These are phyloP conservation scores for Drosophila anomelani DNA, from an alignment of 2,888 invertebrate species.

Conservation along the genomic window DNA sequence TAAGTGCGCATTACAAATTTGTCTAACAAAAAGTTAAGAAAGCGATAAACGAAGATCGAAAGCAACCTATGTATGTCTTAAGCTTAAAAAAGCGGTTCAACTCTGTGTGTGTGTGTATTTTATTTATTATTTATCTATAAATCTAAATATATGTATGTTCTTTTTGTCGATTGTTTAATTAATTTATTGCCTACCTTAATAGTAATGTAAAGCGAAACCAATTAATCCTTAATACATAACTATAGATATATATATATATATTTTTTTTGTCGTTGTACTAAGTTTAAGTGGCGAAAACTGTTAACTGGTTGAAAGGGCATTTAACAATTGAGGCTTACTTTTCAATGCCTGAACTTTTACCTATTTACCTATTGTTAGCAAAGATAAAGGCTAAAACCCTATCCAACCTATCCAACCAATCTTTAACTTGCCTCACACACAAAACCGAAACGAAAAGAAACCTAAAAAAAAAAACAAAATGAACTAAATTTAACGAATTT, in stretches of 20 bases:
- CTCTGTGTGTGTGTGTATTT: slow-evolving; percentile 46
- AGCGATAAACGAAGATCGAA: slow-evolving; percentile 1
- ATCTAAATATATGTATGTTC: slow-evolving; percentile 40
- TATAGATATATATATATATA: slow-evolving; percentile 15
- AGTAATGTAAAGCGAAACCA: slow-evolving; percentile 47
- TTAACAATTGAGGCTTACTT: slow-evolving; percentile 50
- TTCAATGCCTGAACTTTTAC: slow-evolving; percentile 32
- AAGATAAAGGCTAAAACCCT: not conserved
- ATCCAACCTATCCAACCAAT: slow-evolving; percentile 13
- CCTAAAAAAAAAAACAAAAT: not conserved
- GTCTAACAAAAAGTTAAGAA: slow-evolving; percentile 51
- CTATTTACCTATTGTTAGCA: slow-evolving; percentile 19
- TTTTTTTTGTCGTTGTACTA: slow-evolving; percentile 42
- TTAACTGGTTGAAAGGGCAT: slow-evolving; percentile 52
- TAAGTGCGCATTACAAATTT: slow-evolving; percentile 55
- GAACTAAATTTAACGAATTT: slow-evolving; percentile 60
- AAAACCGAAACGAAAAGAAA: slow-evolving; percentile 16
- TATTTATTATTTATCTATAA: slow-evolving; percentile 58
- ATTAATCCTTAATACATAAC: slow-evolving; percentile 35
- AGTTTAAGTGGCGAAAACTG: slow-evolving; percentile 34
- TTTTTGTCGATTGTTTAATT: slow-evolving; percentile 58
- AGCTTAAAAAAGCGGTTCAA: slow-evolving; percentile 41
- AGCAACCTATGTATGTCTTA: slow-evolving; percentile 54
- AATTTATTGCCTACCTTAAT: slow-evolving; percentile 66
- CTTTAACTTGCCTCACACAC: slow-evolving; percentile 43